Base-by-base conservation (phyloP, 1,140 invertebrate genomes). In the Bombus ignitus region DNA sequence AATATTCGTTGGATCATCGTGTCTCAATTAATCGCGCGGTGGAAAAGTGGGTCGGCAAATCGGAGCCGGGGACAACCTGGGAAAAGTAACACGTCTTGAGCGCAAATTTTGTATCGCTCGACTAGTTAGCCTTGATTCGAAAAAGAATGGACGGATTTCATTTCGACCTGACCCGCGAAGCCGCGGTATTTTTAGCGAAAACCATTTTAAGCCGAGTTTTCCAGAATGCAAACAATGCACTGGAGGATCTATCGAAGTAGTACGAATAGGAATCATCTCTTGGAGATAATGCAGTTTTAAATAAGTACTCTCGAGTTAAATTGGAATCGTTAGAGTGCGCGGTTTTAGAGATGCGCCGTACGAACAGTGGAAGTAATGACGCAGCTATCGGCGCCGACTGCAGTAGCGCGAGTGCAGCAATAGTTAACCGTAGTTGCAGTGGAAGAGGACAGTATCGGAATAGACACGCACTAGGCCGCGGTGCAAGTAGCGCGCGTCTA, bases 401-500 rank as follows among this genome's bases (percentile, higher is more conserved):
- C 85, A 84, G 84, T 90, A 86, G 90, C n/a, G 44, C 89, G 39
- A 81, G 39, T 73, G 59, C 73, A 78, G 59, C 65, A 37, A 79
- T 78, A 78, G 72, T 59, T 80, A 72, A 59, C 74, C 37, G 81
- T 74, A 83, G 76, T 72, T 77, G 81, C 77, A 89, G 82, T 91
- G 80, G 89, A 85, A 89, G 35, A 62, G 39, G 47, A 73, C 83
- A 53, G 65, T 84, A 62, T 90, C 18, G 80, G 89, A 91, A 86
- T 91, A 90, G 89, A 88, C 81, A 74, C 81, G 87, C 47, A 39
- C 79, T 88, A 90, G 59, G 10, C 80, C 59, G 74, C 53, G 68
- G 42, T 25, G 39, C 77, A 93, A 94, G 93, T 94, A 93, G 93
- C 89, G 85, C 81, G 88, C 82, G 42, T 83, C 92, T 93, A 93